These are phyloP conservation scores for Sylvicola cinctus DNA, from an alignment of 2,888 invertebrate species.

Conservation along the genomic window DNA sequence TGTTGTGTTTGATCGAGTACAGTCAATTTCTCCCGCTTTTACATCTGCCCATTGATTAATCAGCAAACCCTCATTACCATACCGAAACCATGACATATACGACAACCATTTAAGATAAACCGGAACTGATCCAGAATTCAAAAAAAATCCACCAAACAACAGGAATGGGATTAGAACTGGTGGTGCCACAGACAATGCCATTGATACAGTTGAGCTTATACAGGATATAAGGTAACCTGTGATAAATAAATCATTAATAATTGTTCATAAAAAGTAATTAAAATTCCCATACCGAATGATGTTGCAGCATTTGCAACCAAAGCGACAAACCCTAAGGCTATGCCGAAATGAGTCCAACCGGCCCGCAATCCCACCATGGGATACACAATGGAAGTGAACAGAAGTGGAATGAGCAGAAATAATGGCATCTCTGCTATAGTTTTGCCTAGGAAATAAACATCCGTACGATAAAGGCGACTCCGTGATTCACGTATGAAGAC, in stretches of 20 bases:
- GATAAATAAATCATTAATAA: constrained; percentile 48
- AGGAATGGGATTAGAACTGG: constrained; percentile 84
- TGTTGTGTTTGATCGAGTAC: constrained; percentile 49
- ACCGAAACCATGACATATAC: constrained; percentile 80
- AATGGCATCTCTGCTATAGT: constrained; percentile 76
- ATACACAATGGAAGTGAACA: constrained; percentile 68
- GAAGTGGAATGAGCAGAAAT: constrained; percentile 59
- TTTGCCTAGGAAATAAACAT: constrained; percentile 80
- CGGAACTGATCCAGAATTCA: constrained; percentile 78
- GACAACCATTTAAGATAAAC: constrained; percentile 69
- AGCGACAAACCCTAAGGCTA: constrained; percentile 49
- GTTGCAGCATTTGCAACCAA: constrained; percentile 77
- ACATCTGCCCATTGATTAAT: constrained; percentile 79
- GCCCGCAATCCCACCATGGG: constrained; percentile 74
- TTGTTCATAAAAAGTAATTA: constrained; percentile 3
- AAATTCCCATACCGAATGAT: constrained; percentile 45
- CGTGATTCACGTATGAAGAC: constrained; percentile 75
- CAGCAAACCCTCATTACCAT: constrained; percentile 72
- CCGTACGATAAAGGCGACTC: constrained; percentile 78
- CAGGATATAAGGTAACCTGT: constrained; percentile 84
- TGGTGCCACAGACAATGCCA: constrained; percentile 80
- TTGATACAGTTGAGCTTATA: constrained; percentile 56
- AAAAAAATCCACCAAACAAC: constrained; percentile 88
- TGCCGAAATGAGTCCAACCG: constrained; percentile 43
- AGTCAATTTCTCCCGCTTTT: constrained; percentile 47